phyloP scores from a whole-genome alignment of 2,113 vertebrate genomes.

The Chionis minor region DNA sequence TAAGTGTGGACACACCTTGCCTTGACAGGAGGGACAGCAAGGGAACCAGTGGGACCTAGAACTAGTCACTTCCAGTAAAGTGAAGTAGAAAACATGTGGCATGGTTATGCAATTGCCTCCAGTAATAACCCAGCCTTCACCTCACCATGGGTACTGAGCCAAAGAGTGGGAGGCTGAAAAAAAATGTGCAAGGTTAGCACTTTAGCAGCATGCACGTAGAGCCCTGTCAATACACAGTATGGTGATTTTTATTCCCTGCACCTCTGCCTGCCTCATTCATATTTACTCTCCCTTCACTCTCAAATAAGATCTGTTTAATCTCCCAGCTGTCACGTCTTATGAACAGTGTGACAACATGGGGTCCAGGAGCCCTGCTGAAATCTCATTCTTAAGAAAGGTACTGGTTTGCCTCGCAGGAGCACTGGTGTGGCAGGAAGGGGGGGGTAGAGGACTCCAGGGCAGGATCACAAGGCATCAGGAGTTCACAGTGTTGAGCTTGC shows the following conservation, averaged over 20 bases:
- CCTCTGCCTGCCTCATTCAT: neutral
- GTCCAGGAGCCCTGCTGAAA: neutral
- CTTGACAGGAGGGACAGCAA: neutral
- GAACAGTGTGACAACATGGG: neutral
- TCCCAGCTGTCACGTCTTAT: neutral
- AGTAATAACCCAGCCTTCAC: neutral
- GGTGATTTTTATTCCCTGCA: neutral
- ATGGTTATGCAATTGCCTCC: neutral
- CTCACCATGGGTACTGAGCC: neutral
- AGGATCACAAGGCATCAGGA: neutral
- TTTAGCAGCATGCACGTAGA: neutral
- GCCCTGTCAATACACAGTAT: neutral
- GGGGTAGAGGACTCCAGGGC: neutral
- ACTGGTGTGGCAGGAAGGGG: neutral
- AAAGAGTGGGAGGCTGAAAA: constrained; percentile 13
- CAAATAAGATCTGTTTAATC: neutral
- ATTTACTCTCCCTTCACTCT: neutral
- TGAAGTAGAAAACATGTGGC: neutral
- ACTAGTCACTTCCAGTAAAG: neutral
- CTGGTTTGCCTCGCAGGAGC: neutral
- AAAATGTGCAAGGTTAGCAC: neutral
- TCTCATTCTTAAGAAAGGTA: neutral
- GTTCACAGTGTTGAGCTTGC: neutral
- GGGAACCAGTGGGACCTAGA: neutral
- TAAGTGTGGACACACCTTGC: neutral